phyloP scores from a whole-genome alignment of 2,113 vertebrate genomes.

The Anas platyrhynchos region DNA sequence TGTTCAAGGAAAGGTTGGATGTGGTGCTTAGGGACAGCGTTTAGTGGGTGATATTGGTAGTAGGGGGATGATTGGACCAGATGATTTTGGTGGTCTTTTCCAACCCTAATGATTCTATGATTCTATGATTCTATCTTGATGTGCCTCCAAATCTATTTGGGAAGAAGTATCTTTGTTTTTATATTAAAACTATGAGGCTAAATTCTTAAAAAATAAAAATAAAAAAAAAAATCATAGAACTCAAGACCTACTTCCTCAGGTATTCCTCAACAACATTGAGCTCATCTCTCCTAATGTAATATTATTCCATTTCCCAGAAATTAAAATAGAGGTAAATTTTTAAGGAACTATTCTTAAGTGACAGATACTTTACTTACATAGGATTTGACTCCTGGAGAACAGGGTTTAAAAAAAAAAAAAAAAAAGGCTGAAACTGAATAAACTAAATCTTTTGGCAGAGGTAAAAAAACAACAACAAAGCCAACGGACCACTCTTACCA shows the following conservation, averaged over 20 bases:
- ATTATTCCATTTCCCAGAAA: neutral
- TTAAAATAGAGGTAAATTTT: neutral
- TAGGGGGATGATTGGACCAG: too few species aligned
- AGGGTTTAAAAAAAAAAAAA: neutral
- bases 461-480: neutral
- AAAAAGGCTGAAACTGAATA: neutral
- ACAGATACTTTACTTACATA: neutral
- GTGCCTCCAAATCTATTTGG: neutral
- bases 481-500: neutral
- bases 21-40: too few species aligned
- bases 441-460: neutral
- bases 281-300: neutral
- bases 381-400: neutral
- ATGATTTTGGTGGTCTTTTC: too few species aligned
- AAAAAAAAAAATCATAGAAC: neutral
- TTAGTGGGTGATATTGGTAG: too few species aligned
- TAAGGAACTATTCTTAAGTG: neutral
- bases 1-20: too few species aligned
- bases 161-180: neutral
- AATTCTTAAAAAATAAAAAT: neutral
- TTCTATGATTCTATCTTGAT: neutral
- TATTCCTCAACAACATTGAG: neutral
- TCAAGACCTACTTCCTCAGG: neutral
- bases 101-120: too few species aligned
- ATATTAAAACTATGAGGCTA: neutral